Conservation (phyloP, 2,113 vertebrate genomes). For the Antechinus stuartii region DNA sequence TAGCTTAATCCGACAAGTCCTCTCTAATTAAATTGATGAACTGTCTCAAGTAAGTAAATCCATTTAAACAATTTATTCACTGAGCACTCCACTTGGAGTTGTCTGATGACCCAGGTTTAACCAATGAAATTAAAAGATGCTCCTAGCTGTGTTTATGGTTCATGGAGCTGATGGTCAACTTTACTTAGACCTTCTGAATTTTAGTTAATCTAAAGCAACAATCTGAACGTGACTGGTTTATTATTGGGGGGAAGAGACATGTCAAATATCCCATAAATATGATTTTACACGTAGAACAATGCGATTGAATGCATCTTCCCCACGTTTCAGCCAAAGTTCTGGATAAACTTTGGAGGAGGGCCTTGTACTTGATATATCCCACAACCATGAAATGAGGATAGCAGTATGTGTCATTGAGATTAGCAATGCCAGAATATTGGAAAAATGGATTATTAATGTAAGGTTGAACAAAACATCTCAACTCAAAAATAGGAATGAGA, state of each 20-base stretch:
- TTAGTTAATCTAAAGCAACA: not conserved
- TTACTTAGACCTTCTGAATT: conserved; percentile 5
- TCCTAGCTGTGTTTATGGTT: not conserved
- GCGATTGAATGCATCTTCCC: not conserved
- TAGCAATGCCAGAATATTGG: not conserved
- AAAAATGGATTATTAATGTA: conserved; percentile 26
- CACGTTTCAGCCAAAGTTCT: not conserved
- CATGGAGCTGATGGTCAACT: conserved; percentile 11
- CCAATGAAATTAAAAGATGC: not conserved
- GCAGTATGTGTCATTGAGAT: not conserved
- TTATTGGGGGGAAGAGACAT: not conserved
- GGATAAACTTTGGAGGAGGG: not conserved
- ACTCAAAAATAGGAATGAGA: conserved; percentile 18
- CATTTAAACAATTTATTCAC: conserved; percentile 17
- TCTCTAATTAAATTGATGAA: conserved; percentile 33
- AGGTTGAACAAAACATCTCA: not conserved
- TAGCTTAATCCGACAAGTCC: conserved; percentile 14
- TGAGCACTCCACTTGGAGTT: not conserved
- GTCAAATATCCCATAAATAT: not conserved
- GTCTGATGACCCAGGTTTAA: conserved; percentile 13
- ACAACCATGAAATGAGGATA: conserved; percentile 12
- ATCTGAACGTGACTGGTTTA: not conserved
- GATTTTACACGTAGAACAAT: not conserved
- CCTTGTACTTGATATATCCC: not conserved
- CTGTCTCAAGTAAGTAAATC: conserved; percentile 22